phyloP scores from a whole-genome alignment of 1,140 invertebrate genomes.

The Meloidogyne chitwoodi region DNA sequence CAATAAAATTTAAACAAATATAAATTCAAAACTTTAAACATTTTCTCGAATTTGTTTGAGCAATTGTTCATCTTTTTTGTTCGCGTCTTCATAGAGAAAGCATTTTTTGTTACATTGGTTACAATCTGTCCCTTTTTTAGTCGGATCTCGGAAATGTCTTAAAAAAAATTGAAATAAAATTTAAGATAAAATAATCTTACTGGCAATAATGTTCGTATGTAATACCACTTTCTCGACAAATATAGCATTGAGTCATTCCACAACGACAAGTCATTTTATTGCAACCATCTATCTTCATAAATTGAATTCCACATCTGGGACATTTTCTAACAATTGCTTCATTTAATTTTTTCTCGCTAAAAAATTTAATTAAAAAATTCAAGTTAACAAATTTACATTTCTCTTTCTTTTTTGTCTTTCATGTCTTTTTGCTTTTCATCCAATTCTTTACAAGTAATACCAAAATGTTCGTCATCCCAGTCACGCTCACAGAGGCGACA shows the following conservation, averaged over 20 bases:
- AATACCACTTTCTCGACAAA: slow-evolving; percentile 55
- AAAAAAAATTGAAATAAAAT: background rate
- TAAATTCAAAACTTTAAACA: no score
- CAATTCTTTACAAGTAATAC: slow-evolving; percentile 27
- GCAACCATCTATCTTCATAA: slow-evolving; percentile 69
- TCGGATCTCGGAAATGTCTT: slow-evolving; percentile 29
- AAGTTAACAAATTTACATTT: slow-evolving; percentile 13
- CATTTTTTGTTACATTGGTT: slow-evolving; percentile 24
- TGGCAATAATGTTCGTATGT: slow-evolving; percentile 64
- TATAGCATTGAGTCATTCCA: slow-evolving; percentile 62
- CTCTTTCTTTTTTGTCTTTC: slow-evolving; percentile 17
- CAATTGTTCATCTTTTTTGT: slow-evolving; percentile 14
- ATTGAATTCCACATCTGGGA: slow-evolving; percentile 66
- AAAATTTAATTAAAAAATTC: no score
- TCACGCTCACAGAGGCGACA: slow-evolving; percentile 32
- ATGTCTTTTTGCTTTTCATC: slow-evolving; percentile 14
- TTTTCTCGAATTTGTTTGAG: slow-evolving; percentile 12
- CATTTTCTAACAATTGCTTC: slow-evolving; percentile 63
- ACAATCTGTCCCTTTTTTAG: background rate
- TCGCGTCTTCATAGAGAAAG: slow-evolving; percentile 28
- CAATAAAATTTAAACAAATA: no score
- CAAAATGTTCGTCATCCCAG: slow-evolving; percentile 41
- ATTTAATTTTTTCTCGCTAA: slow-evolving; percentile 32
- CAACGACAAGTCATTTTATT: slow-evolving; percentile 72
- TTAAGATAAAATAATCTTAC: slow-evolving; percentile 20